Evolutionary conservation across 2,113 vertebrate genomes (phyloP).

Genomic region (Lagopus leucura): DNA sequence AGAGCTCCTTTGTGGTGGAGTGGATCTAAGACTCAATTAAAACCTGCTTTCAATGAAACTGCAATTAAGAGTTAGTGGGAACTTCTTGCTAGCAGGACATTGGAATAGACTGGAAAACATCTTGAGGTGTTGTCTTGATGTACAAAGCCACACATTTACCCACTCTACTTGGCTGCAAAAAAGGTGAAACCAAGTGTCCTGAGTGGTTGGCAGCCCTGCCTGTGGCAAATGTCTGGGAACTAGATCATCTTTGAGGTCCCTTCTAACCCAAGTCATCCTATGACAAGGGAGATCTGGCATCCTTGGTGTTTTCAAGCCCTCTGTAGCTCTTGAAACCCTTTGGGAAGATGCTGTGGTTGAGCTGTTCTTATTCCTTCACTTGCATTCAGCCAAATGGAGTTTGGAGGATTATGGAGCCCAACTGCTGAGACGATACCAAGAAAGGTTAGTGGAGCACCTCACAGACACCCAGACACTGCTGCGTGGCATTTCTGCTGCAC

Average conservation of each 20-base stretch:
- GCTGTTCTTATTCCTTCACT: slow-evolving; percentile 5
- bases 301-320: background rate
- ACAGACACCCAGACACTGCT: slow-evolving; percentile 63
- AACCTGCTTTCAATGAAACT: background rate
- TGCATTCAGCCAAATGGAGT: slow-evolving; percentile 43
- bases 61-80: background rate
- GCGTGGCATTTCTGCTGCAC: slow-evolving; percentile 54
- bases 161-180: background rate
- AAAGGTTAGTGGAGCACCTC: slow-evolving; percentile 70
- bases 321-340: background rate
- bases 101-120: background rate
- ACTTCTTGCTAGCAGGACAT: background rate
- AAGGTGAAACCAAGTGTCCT: background rate
- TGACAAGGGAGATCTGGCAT: background rate
- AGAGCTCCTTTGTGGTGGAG: background rate
- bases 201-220: background rate
- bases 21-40: background rate
- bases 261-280: too few species aligned
- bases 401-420: slow-evolving; percentile 67
- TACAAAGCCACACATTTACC: background rate
- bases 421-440: slow-evolving; percentile 65
- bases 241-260: too few species aligned
- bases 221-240: too few species aligned
- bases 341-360: background rate
- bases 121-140: background rate